Conservation (phyloP, 1,140 invertebrate genomes). For the Drosophila albomicans region DNA sequence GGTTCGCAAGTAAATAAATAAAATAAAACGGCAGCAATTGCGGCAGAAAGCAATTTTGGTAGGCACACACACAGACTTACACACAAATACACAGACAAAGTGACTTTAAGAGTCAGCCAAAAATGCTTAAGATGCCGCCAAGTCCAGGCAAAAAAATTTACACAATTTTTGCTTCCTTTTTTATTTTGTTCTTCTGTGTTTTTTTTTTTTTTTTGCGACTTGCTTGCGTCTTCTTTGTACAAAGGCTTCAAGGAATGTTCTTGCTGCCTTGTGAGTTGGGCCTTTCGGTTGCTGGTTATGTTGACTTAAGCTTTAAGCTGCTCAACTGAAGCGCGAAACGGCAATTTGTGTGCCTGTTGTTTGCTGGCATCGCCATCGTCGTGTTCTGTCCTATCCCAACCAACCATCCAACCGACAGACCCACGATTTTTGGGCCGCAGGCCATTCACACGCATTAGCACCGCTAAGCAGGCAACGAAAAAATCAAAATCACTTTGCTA, state of each 20-base stretch:
- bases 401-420: not conserved
- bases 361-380: slow-evolving; percentile 31
- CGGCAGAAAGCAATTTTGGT: slow-evolving; percentile 69
- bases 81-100: slow-evolving; percentile 14
- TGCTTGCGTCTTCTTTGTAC: slow-evolving; percentile 19
- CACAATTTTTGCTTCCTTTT: slow-evolving; percentile 60
- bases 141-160: slow-evolving; percentile 66
- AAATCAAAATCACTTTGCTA: slow-evolving; percentile 52
- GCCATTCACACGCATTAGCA: slow-evolving; percentile 57
- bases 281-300: slow-evolving; percentile 53
- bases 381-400: not conserved
- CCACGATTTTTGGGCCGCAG: slow-evolving; percentile 10
- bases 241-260: slow-evolving; percentile 71
- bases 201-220: slow-evolving; percentile 11
- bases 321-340: slow-evolving; percentile 81
- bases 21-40: slow-evolving; percentile 69
- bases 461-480: slow-evolving; percentile 43
- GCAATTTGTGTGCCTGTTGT: slow-evolving; percentile 77
- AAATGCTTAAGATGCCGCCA: slow-evolving; percentile 69
- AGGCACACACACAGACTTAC: slow-evolving; percentile 43
- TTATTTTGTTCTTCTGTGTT: not conserved
- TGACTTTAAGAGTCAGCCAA: slow-evolving; percentile 65
- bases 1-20: slow-evolving; percentile 75
- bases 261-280: slow-evolving; percentile 1
- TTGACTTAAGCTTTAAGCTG: slow-evolving; percentile 80